A percentile compares a stretch with the other conserved stretches of the same genome.
Evolutionary conservation across 2,888 invertebrate genomes (phyloP).

Genomic region (Erebia aethiops): DNA sequence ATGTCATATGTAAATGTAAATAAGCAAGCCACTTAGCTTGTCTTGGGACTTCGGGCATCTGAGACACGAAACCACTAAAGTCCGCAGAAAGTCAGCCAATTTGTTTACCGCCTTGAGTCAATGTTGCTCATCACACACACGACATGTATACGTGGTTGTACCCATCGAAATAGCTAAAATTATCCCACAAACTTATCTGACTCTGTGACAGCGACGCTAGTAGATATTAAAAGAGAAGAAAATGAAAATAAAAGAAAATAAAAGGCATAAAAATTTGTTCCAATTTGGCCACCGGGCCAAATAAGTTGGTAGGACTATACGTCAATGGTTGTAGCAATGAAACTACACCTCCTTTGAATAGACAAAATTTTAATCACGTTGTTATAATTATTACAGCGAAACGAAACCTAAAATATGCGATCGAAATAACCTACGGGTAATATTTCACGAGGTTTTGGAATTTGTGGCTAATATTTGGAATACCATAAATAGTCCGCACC

Average conservation of each 20-base stretch:
- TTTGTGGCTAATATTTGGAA: slow-evolving; percentile 42
- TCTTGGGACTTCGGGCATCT: no score
- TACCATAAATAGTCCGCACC: slow-evolving; percentile 51
- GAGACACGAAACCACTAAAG: no score
- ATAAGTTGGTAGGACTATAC: no score
- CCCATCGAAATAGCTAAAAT: no score
- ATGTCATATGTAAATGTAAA: no score
- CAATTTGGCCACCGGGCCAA: no score
- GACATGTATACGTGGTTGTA: not conserved
- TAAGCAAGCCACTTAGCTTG: no score
- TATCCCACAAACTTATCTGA: no score
- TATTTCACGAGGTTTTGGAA: slow-evolving; percentile 35
- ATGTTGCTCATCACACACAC: not conserved
- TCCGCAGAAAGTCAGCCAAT: not conserved
- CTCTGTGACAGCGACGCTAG: no score
- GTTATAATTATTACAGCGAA: not conserved
- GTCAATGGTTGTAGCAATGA: not conserved
- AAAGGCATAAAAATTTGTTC: no score
- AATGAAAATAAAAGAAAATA: no score
- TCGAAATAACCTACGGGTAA: slow-evolving; percentile 22
- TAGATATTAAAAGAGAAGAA: no score
- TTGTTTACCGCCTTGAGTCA: not conserved
- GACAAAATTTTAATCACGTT: not conserved
- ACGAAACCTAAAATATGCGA: slow-evolving; percentile 14
- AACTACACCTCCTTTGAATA: not conserved